These are phyloP conservation scores for Pipistrellus pygmaeus DNA, from an alignment of 2,797 vertebrate genomes.

Conservation along the genomic window DNA sequence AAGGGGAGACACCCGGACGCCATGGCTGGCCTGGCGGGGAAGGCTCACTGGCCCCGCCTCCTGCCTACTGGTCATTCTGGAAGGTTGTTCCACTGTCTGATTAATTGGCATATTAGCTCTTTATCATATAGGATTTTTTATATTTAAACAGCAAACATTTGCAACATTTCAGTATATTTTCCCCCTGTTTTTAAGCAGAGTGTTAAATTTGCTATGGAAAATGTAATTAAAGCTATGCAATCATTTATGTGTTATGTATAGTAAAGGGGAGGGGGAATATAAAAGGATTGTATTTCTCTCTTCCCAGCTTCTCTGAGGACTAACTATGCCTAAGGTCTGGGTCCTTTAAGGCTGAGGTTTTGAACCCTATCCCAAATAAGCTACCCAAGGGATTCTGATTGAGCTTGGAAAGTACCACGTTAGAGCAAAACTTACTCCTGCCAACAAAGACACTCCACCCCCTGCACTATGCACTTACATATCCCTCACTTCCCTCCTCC, in stretches of 20 bases:
- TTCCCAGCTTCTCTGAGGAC: neutral
- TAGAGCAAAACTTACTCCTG: conserved; percentile 11
- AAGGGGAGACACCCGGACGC: rapidly evolving
- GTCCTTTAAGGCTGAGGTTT: neutral
- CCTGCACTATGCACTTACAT: neutral
- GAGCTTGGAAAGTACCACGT: neutral
- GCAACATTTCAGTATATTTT: neutral
- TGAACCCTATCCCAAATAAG: neutral
- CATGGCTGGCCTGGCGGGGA: no score
- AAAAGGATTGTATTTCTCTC: neutral
- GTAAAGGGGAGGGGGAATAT: neutral
- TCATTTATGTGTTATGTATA: neutral
- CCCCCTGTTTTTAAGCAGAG: neutral
- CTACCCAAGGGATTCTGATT: neutral
- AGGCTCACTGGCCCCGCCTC: no score
- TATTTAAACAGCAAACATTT: neutral
- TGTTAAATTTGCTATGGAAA: neutral
- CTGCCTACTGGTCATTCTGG: no score
- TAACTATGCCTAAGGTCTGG: neutral
- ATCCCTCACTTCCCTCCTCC: neutral
- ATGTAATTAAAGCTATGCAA: conserved; percentile 7
- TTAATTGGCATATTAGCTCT: no score
- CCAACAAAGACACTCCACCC: neutral
- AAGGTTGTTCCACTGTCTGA: no score
- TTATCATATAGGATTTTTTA: neutral